Conservation (phyloP, 2,113 vertebrate species). For the Crotalus tigris region DNA sequence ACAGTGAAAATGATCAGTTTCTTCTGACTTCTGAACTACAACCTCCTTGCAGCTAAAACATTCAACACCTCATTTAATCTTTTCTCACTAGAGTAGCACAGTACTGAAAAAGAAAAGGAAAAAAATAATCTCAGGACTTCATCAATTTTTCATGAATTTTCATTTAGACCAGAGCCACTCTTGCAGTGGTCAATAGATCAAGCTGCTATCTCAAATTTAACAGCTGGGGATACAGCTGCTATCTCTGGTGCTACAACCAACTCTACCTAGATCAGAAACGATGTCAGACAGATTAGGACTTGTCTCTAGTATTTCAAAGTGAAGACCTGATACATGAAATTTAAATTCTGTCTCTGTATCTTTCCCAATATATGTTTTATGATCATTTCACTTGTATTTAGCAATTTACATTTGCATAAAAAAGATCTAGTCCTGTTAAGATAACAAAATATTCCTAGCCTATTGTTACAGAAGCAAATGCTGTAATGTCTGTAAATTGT, state of each 20-base stretch:
- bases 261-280: conserved; percentile 67
- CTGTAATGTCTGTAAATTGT: not conserved
- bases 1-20: conserved; percentile 42
- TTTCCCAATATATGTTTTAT: not conserved
- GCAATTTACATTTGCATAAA: not conserved
- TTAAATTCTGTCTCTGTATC: conserved; percentile 40
- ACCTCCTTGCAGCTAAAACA: conserved; percentile 69
- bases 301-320: conserved; percentile 13
- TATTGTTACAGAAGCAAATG: not conserved
- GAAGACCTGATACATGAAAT: not conserved
- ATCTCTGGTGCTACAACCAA: conserved; percentile 65
- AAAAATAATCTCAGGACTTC: conserved; percentile 87
- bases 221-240: conserved; percentile 85
- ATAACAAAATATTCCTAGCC: not conserved
- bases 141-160: conserved; percentile 99
- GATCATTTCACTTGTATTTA: conserved; percentile 6
- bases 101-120: conserved; percentile 58
- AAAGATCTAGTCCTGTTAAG: not conserved
- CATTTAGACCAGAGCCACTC: conserved; percentile 88
- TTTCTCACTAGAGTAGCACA: conserved; percentile 54
- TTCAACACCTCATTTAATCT: conserved; percentile 77
- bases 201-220: conserved; percentile 89
- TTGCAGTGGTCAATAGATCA: conserved; percentile 97
- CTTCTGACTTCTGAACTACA: conserved; percentile 69
- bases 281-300: conserved; percentile 17